Evolutionary conservation across 2,888 invertebrate species (phyloP).

Genomic region (Smittia sp.): DNA sequence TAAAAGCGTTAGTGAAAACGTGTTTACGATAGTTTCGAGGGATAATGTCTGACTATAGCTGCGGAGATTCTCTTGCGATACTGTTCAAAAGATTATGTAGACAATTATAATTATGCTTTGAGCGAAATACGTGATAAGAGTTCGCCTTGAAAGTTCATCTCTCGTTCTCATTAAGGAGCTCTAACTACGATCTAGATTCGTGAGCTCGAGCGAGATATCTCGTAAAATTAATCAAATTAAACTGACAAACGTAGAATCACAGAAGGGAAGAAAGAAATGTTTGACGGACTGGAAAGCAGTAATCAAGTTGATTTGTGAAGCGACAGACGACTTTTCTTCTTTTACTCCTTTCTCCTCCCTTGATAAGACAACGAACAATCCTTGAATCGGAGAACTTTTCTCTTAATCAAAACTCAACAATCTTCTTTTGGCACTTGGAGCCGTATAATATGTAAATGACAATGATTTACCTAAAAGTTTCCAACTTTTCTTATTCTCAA

Average conservation of each 20-base stretch:
- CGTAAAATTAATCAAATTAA: background rate
- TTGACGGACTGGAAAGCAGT: background rate
- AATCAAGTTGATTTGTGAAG: no score
- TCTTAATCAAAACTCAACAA: background rate
- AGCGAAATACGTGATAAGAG: background rate
- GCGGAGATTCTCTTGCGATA: no score
- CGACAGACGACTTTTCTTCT: no score
- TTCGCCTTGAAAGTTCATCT: background rate
- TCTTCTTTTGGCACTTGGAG: background rate
- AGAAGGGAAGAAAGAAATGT: background rate
- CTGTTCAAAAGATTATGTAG: slow-evolving; percentile 1
- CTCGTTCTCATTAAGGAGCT: background rate
- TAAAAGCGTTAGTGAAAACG: no score
- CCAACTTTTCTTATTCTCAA: background rate
- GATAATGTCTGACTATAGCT: no score
- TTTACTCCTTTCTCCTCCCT: background rate
- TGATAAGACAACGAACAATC: background rate
- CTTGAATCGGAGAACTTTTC: background rate
- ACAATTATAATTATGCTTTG: slow-evolving; percentile 1
- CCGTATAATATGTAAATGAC: slow-evolving; percentile 12
- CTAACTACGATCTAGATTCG: background rate
- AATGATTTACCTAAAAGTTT: slow-evolving; percentile 7
- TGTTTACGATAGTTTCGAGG: no score
- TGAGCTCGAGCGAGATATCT: background rate
- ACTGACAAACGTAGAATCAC: background rate